Evolutionary conservation across 1,140 invertebrate genomes (phyloP), one percentile per base, ranked within the genome.

Genomic region (Aphelenchoides fujianensis): DNA sequence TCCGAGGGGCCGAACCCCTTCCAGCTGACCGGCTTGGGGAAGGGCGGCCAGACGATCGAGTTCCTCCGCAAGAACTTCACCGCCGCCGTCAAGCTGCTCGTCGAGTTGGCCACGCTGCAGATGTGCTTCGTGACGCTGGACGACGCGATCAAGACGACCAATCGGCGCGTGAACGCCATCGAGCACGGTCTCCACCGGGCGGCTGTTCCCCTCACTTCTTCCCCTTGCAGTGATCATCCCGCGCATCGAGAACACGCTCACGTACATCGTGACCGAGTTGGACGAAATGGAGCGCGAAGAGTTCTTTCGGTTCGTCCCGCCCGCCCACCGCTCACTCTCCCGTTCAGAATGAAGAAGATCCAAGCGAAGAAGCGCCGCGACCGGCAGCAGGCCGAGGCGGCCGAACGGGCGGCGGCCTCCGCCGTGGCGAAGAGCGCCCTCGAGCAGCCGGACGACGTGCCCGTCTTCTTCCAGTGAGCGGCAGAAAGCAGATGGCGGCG

Each of bases 271-370:
- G 79, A 94, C 95, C 1, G 97, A 99, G 85, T 86, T 99, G 72
- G 97, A 99, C 85, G 97, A 99, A 86, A 87, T 97, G 78, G 97
- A 99, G 87, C 89, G 97, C 88, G 97, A 99, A 88, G 97, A 99
- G 85, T 99, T 99, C 87, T 99, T 95, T 86, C 90, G 95, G 87
- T 89, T n/a, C n/a, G n/a, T n/a, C n/a, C n/a, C n/a, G n/a, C n/a
- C n/a, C n/a, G n/a, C n/a, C n/a, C n/a, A n/a, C n/a, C n/a, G n/a
- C n/a, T n/a, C n/a, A n/a, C n/a, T n/a, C n/a, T n/a, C n/a, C n/a
- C 66, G 55, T 81, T n/a, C 72, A 82, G 80, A 71, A 82, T 82
- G 81, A 82, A 82, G 71, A 82, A 82, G 63, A 82, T 82, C 63
- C 81, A 82, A 70, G 82, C 82, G n/a, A 82, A 82, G 54, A 82